Evolutionary conservation across 2,888 invertebrate genomes (phyloP), one percentile per base, ranked within the genome.

Genomic region (Cerastis rubricosa): DNA sequence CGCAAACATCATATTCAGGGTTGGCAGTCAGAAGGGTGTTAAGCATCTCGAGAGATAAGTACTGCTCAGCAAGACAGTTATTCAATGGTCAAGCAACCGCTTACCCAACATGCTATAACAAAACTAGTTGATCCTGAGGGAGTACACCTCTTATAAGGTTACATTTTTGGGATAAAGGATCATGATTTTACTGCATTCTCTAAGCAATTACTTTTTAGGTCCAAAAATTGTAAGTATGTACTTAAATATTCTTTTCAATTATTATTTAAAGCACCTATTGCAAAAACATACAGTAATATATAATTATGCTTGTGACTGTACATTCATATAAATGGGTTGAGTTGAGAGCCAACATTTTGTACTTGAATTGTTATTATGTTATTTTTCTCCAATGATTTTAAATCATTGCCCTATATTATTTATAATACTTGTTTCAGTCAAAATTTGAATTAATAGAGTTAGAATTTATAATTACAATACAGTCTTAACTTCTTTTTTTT

Each of bases 401-500:
- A 35, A 71, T 79, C 61, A 57, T 76, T 59, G 25, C 12, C 49
- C 47, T 74, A 74, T 12, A 19, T 77, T 70, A 70, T 65, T 67
- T 59, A 74, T 70, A 85, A 81, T 81, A 78, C 69, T 84, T 73
- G 45, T 81, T 76, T 78, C 82, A 85, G 79, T 82, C 85, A 71
- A 73, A 73, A 71, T 76, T 80, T 12, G 69, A 81, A 74, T 69
- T 57, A 84, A 77, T 78, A 77, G 68, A 71, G n/a, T 75, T 75
- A 57, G 45, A 54, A 76, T 57, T 7, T 47, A 76, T 64, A 75
- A 71, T 79, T 85, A 80, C 69, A 82, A 87, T 73, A 78, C 81
- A 82, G 84, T 84, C 81, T 91, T 91, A 59, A 71, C 47, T 65
- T 79, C 64, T 40, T 43, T 74, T 81, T 66, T 89, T 74, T 88